Base-by-base conservation (phyloP, 2,888 invertebrate genomes). In the Camponotus fellah region DNA sequence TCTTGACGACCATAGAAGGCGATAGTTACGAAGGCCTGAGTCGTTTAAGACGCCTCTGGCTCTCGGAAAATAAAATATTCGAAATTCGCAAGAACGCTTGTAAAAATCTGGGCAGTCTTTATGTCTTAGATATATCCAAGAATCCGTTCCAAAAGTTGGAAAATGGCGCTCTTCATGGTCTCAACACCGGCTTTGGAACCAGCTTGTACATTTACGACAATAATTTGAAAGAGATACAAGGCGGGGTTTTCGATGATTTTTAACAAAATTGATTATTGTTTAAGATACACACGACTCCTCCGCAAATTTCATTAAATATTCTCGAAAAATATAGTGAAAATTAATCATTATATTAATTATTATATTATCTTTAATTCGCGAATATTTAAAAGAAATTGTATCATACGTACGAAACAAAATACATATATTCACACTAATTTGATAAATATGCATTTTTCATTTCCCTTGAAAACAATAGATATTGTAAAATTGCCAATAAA, bases 21-120 rank as follows among this genome's bases (percentile, higher is more conserved):
- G 95, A 95, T 87, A 95, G 95, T 87, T 95, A 95, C 86, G 95
- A 95, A 86, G 94, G 94, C 32, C 86, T 95, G 74, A 91, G 92
- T 62, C 94, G 92, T 87, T 90, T 95, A 32, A 89, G 94, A 46
- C 94, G 95, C 88, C 93, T 95, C 74, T 95, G 95, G 90, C 86
- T 95, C 77, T 92, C 95, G 4, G 92, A 87, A 34, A 95, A 95
- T 86, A 91, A 92, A 58, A 92, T 95, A 74, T 90, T 82, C 14
- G 94, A 93, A 84, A 94, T 95, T 68, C 93, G 92, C 81, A 94
- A 95, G 10, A 95, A 95, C 75, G 93, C 95, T 3, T 95, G 95
- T 85, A 95, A 95, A 81, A 95, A 95, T 79, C 85, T 95, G 74
- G 94, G 91, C 34, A 94, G 93, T 84, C 89, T 95, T 40, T 94